Percentiles rank a stretch among this genome's conserved stretches.
These are phyloP conservation scores for Anoura caudifer DNA, from an alignment of 2,113 vertebrate species.

Conservation along the genomic window DNA sequence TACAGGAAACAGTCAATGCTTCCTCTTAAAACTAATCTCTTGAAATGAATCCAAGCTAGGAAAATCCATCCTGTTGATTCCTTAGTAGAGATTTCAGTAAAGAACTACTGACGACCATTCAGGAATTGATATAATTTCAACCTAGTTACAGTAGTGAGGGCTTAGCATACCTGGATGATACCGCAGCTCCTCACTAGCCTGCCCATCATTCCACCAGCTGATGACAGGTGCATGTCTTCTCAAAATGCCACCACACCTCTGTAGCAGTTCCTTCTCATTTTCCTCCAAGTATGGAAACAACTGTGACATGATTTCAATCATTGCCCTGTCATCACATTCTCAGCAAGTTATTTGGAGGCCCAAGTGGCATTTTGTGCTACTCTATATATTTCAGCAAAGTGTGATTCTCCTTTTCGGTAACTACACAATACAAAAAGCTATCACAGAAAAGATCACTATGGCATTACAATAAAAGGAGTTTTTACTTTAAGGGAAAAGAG, in stretches of 20 bases:
- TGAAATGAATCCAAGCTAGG: not conserved
- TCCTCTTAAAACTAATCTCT: constrained; percentile 22
- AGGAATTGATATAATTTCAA: not conserved
- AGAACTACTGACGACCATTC: not conserved
- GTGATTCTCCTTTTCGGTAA: not conserved
- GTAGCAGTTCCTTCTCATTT: not conserved
- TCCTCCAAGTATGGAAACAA: not conserved
- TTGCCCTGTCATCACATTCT: not conserved
- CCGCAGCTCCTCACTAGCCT: not conserved
- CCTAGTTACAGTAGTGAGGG: not conserved
- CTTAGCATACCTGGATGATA: not conserved
- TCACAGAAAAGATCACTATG: not conserved
- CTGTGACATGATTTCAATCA: not conserved
- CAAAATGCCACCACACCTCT: not conserved
- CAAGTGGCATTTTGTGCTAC: not conserved
- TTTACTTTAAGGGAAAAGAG: not conserved
- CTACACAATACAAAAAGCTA: not conserved
- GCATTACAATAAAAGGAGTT: not conserved
- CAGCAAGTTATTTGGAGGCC: not conserved
- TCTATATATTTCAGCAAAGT: not conserved
- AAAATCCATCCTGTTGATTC: not conserved
- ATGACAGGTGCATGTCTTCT: not conserved
- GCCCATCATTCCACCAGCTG: not conserved
- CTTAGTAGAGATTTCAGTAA: not conserved
- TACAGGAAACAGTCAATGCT: not conserved